Evolutionary conservation across 2,113 vertebrate genomes (phyloP), one percentile per base, ranked within the genome.

Genomic region (Gallinago jamesoni): DNA sequence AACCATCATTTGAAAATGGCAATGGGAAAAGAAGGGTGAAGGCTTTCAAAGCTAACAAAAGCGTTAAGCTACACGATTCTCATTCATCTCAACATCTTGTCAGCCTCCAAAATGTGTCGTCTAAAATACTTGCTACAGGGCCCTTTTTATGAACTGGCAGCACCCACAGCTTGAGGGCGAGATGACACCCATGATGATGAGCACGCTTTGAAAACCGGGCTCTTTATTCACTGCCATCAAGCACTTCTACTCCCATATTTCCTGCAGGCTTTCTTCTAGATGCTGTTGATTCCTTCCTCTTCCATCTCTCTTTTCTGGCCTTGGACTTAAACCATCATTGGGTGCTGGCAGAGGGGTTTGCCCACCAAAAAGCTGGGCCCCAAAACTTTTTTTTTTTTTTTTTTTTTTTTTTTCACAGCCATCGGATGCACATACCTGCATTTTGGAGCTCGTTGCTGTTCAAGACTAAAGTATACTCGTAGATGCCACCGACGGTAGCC

Each of bases 401-500:
- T 43, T 43, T 47, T 30, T 39, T 66, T 59, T 43, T 16, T 66
- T 43, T 47, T 30, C n/a, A 35, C 53, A 20, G 6, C n/a, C 56
- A 12, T 0, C 12, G 17, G 33, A 1, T 5, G 47, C 72, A 72
- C 87, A 0, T 53, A 99, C 99, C 98, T 78, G 97, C 67, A 67
- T 91, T 98, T 27, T 86, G 92, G 10, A 99, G 96, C 35, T 91
- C 96, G 1, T 98, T 62, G 18, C 98, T 84, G 84, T 99, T 98
- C 78, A 99, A 1, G 39, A 99, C 93, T 78, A 99, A 84, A 4
- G 98, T 99, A 63, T 99, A 98, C 12, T 99, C 98, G 1, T 98
- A 99, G 68, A 96, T 90, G 80, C 99, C 99, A 8, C 99, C 99
- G 0, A 99, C 97, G 1, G 98, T 94, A 1, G 99, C 99, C 95